Evolutionary conservation across 1,140 invertebrate genomes (phyloP), one percentile per base, ranked within the genome.

Genomic region (Copidosoma floridanum): DNA sequence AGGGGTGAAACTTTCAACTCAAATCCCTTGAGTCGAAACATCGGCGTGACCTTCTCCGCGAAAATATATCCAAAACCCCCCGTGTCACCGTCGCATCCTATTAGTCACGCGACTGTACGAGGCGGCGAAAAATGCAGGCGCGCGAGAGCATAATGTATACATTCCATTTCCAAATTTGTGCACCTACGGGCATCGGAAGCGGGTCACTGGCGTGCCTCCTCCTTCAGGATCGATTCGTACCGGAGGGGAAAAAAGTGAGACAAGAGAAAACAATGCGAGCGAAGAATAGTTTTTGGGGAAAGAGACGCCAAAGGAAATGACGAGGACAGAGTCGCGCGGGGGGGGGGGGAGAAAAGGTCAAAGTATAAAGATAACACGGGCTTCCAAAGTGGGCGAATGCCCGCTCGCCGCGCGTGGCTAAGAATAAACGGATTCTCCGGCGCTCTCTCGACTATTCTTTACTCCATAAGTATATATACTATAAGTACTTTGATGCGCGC

Each of bases 381-480:
- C n/a, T n/a, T n/a, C 11, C 29, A 10, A 18, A 48, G 57, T 54
- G 41, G 55, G 48, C 64, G 66, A 68, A 67, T 65, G 61, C 53
- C n/a, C n/a, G n/a, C n/a, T n/a, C n/a, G n/a, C n/a, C n/a, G n/a
- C n/a, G n/a, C n/a, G n/a, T n/a, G 50, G 40, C 69, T 75, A 75
- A 74, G 67, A 77, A 75, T 77, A 77, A 69, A 70, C 68, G 50
- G 68, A 65, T 71, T 68, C 54, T 69, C 65, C 69, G 65, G 57
- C 46, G 48, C 63, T 53, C 56, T 32, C 29, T n/a, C n/a, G n/a
- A n/a, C n/a, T n/a, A n/a, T n/a, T n/a, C n/a, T n/a, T n/a, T n/a
- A n/a, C n/a, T n/a, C n/a, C n/a, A n/a, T n/a, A n/a, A n/a, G n/a
- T n/a, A n/a, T n/a, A n/a, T n/a, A n/a, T n/a, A n/a, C n/a, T n/a